Evolutionary conservation across 2,113 vertebrate genomes (phyloP).

Genomic region (Apeltes quadracus): DNA sequence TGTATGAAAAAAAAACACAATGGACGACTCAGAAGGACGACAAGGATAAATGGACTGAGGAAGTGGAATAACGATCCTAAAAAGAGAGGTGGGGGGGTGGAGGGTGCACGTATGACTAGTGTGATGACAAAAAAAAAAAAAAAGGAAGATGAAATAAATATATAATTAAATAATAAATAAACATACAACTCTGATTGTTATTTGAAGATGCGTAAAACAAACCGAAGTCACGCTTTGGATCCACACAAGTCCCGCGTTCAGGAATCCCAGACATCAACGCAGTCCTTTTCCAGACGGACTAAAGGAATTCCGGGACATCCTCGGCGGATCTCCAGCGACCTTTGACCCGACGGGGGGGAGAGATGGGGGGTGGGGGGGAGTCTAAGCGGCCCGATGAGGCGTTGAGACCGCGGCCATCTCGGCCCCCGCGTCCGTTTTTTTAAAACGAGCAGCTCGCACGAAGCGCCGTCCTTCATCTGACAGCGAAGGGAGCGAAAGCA

Average conservation of each 20-base stretch:
- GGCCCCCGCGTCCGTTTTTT: slow-evolving; percentile 19
- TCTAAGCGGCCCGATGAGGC: slow-evolving; percentile 42
- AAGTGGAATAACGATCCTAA: slow-evolving; percentile 2
- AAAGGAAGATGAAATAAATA: slow-evolving; percentile 62
- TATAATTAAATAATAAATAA: slow-evolving; percentile 72
- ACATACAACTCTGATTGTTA: slow-evolving; percentile 57
- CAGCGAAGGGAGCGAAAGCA: slow-evolving; percentile 25
- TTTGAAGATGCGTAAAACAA: slow-evolving; percentile 62
- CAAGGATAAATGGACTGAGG: slow-evolving; percentile 21
- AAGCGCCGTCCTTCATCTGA: slow-evolving; percentile 49
- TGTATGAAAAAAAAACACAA: slow-evolving; percentile 6
- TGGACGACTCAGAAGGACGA: slow-evolving; percentile 14
- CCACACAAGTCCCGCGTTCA: background rate
- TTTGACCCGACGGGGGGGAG: slow-evolving; percentile 36
- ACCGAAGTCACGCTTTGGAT: slow-evolving; percentile 23
- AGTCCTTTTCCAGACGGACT: slow-evolving; percentile 8
- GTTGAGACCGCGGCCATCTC: slow-evolving; percentile 24
- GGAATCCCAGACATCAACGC: background rate
- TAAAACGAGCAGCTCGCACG: slow-evolving; percentile 42
- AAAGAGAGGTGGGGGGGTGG: too few species aligned
- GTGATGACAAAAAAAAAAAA: slow-evolving; percentile 19
- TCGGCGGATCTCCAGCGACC: slow-evolving; percentile 11
- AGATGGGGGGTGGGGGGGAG: too few species aligned
- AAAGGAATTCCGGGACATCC: background rate
- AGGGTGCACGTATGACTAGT: slow-evolving; percentile 16